A percentile compares a stretch with the other conserved stretches of the same genome.
Evolutionary conservation across 2,797 vertebrate genomes (phyloP).

Genomic region (Hipposideros larvatus): DNA sequence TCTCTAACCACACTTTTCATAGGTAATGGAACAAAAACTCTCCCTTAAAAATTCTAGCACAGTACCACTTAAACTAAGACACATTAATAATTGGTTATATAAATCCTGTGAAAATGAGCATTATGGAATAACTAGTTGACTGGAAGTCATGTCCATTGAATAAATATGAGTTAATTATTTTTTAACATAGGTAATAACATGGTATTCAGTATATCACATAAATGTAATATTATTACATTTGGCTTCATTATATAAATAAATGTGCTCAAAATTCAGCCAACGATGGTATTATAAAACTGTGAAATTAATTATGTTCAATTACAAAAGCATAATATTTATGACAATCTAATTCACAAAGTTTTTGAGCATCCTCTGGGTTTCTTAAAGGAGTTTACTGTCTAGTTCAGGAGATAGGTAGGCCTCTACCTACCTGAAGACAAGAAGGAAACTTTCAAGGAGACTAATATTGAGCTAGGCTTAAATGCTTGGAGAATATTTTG

Average conservation of each 20-base stretch:
- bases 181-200: not conserved
- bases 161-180: not conserved
- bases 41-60: not conserved
- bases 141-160: not conserved
- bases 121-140: not conserved
- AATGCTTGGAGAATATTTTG: slow-evolving; percentile 25
- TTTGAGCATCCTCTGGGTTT: not conserved
- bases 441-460: slow-evolving; percentile 1
- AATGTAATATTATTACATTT: not conserved
- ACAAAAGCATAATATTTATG: not conserved
- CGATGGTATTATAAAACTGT: not conserved
- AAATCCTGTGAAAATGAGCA: not conserved
- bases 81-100: not conserved
- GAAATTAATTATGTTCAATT: not conserved
- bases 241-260: slow-evolving; percentile 35
- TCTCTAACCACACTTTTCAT: not conserved
- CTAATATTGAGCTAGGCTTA: not conserved
- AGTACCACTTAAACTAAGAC: not conserved
- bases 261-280: not conserved
- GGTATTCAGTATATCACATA: not conserved
- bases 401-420: not conserved
- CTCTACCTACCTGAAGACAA: not conserved
- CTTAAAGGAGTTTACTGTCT: slow-evolving; percentile 5
- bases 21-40: not conserved
- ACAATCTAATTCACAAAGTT: not conserved